These are phyloP conservation scores for Poecilia velifera DNA, from an alignment of 2,797 vertebrate species.

Conservation along the genomic window DNA sequence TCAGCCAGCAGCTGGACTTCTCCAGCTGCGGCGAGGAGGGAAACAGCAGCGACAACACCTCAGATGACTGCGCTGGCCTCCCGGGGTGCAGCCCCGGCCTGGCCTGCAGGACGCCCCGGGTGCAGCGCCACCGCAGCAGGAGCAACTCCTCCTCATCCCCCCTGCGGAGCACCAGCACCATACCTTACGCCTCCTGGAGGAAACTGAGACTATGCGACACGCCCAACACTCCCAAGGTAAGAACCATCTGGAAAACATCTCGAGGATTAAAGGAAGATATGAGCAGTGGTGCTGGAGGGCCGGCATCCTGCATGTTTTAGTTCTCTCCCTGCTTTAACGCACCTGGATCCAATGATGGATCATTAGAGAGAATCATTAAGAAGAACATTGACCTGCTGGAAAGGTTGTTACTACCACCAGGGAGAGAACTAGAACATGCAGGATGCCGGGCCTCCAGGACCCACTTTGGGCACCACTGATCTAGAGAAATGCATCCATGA, in stretches of 20 bases:
- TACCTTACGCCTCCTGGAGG: conserved; percentile 82
- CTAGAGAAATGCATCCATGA: no score
- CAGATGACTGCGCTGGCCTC: conserved; percentile 63
- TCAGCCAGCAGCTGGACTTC: conserved; percentile 85
- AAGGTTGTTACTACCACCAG: no score
- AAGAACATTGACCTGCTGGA: no score
- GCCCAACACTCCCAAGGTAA: conserved; percentile 90
- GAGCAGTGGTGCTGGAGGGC: no score
- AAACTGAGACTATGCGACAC: conserved; percentile 85
- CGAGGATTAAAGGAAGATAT: no score
- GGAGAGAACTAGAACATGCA: no score
- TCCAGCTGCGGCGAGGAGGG: conserved; percentile 81
- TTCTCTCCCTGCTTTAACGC: no score
- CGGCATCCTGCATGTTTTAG: no score
- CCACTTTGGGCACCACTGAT: no score
- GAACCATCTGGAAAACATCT: background rate
- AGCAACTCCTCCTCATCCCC: conserved; percentile 56
- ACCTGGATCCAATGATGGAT: no score
- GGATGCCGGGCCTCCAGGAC: no score
- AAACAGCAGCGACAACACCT: conserved; percentile 73
- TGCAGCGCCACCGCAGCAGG: conserved; percentile 62
- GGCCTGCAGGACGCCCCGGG: conserved; percentile 57
- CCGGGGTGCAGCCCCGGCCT: conserved; percentile 24
- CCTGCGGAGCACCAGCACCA: conserved; percentile 75
- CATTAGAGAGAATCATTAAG: no score